Conservation (phyloP, 2,113 vertebrate genomes). For the Festucalex cinctus region DNA sequence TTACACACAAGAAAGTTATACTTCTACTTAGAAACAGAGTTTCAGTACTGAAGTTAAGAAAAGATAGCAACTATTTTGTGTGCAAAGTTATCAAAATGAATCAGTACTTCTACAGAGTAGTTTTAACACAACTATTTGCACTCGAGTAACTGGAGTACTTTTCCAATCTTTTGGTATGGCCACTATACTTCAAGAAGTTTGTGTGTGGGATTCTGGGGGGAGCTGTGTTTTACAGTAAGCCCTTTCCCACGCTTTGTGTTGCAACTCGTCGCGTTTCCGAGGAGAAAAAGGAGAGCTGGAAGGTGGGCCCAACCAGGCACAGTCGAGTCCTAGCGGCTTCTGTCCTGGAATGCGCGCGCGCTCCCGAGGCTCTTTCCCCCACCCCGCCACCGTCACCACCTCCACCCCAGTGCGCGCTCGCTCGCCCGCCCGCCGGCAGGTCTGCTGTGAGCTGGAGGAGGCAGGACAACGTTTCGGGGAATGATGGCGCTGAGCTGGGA, state of each 20-base stretch:
- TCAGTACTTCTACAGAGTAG: neutral
- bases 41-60: too few relatives aligned
- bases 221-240: slow-evolving; percentile 2
- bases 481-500: slow-evolving; percentile 68
- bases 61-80: neutral
- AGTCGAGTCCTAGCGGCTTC: slow-evolving; percentile 46
- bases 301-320: neutral
- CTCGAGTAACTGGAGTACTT: neutral
- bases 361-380: slow-evolving; percentile 37
- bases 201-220: neutral
- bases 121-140: too few relatives aligned
- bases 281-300: slow-evolving; percentile 4
- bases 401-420: slow-evolving; percentile 27
- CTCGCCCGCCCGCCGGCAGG: slow-evolving; percentile 65
- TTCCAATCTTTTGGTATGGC: neutral
- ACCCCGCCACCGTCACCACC: slow-evolving; percentile 2
- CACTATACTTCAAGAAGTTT: too few relatives aligned
- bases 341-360: slow-evolving; percentile 74
- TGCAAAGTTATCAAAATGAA: neutral
- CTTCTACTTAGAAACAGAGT: too few relatives aligned
- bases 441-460: slow-evolving; percentile 62
- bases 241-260: slow-evolving; percentile 58
- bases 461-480: slow-evolving; percentile 52
- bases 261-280: slow-evolving; percentile 22
- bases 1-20: too few relatives aligned